Evolutionary conservation across 2,888 invertebrate genomes (phyloP).

Genomic region (Autographa pulchrina): DNA sequence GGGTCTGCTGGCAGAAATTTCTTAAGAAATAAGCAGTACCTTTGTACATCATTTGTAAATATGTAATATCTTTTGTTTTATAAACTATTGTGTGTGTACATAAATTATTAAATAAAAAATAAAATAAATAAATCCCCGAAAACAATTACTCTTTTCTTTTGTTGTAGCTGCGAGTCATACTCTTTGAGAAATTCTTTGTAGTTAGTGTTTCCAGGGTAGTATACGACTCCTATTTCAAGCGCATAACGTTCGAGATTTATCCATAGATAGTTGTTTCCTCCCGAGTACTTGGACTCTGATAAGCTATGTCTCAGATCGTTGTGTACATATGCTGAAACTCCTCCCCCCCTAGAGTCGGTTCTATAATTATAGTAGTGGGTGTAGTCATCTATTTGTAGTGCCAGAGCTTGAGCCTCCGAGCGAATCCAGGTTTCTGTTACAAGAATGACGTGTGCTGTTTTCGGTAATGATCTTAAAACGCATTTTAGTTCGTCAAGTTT

Average conservation of each 20-base stretch:
- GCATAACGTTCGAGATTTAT: constrained; percentile 13
- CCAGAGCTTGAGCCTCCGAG: too few species aligned
- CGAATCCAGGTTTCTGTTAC: too few species aligned
- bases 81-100: too few species aligned
- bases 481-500: too few species aligned
- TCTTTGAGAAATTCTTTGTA: constrained; percentile 9
- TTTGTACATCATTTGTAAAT: too few species aligned
- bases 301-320: neutral
- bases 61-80: too few species aligned
- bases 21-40: too few species aligned
- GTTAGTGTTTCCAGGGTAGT: constrained; percentile 19
- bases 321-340: constrained; percentile 11
- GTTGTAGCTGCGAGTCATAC: neutral
- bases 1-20: too few species aligned
- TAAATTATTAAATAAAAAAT: too few species aligned
- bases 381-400: constrained; percentile 13
- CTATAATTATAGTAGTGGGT: constrained; percentile 18
- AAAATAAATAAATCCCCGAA: too few species aligned
- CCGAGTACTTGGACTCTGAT: constrained; percentile 10
- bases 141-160: neutral
- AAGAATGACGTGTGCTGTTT: too few species aligned
- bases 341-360: constrained; percentile 15
- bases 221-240: constrained; percentile 16
- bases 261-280: constrained; percentile 22
- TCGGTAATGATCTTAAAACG: too few species aligned